Conservation (phyloP, 2,797 vertebrate species). For the Gambusia yucatana region DNA sequence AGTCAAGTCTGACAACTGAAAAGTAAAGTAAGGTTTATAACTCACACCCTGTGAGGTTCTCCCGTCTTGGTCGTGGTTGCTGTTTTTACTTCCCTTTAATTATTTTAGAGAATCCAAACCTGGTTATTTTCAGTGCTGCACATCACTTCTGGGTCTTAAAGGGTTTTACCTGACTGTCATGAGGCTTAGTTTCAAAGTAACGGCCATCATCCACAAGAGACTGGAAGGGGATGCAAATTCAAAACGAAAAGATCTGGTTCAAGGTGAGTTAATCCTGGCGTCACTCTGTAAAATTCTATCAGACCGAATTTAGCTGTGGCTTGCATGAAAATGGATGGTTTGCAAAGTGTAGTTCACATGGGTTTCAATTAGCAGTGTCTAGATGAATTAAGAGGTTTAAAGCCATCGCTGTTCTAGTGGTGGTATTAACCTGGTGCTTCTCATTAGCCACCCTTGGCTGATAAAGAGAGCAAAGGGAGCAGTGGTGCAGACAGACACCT, state of each 20-base stretch:
- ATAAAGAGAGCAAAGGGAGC: slow-evolving; percentile 77
- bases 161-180: slow-evolving; percentile 48
- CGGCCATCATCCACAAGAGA: slow-evolving; percentile 34
- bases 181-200: slow-evolving; percentile 45
- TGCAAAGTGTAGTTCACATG: slow-evolving; percentile 73
- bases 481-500: slow-evolving; percentile 74
- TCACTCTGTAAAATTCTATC: slow-evolving; percentile 45
- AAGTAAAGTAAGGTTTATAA: slow-evolving; percentile 68
- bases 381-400: slow-evolving; percentile 82
- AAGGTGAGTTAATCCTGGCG: slow-evolving; percentile 59
- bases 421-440: slow-evolving; percentile 82
- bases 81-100: slow-evolving; percentile 55
- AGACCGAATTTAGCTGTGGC: slow-evolving; percentile 32
- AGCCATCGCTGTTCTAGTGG: slow-evolving; percentile 75
- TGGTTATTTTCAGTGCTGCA: slow-evolving; percentile 64
- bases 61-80: slow-evolving; percentile 73
- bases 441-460: slow-evolving; percentile 81
- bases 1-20: slow-evolving; percentile 68
- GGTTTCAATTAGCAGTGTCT: slow-evolving; percentile 78
- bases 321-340: slow-evolving; percentile 65
- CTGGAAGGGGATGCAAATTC: slow-evolving; percentile 35
- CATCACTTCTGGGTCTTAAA: slow-evolving; percentile 42
- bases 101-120: slow-evolving; percentile 52
- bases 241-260: slow-evolving; percentile 33
- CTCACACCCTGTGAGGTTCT: slow-evolving; percentile 64